phyloP scores from a whole-genome alignment of 2,113 vertebrate genomes.

The Nicator chloris region DNA sequence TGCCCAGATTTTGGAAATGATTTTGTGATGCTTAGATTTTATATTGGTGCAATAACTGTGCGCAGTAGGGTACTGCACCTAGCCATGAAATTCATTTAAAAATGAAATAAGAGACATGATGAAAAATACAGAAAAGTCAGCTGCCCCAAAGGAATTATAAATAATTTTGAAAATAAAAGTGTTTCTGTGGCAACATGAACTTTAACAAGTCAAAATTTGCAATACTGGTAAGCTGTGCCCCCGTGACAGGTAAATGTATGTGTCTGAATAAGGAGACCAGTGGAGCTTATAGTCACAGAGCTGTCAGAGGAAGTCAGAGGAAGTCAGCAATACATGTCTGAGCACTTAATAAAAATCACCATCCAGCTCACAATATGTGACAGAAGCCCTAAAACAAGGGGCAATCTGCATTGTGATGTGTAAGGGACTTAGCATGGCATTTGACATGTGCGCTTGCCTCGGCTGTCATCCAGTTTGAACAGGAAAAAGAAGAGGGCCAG shows the following conservation, averaged over 20 bases:
- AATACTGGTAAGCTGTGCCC: not conserved
- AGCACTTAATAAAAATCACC: not conserved
- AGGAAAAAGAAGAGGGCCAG: not conserved
- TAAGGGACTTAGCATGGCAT: not conserved
- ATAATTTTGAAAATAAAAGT: constrained; percentile 36
- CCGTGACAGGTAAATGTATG: not conserved
- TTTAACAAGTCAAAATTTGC: constrained; percentile 15
- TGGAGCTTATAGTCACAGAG: not conserved
- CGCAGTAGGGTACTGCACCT: constrained; percentile 38
- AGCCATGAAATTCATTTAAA: constrained; percentile 37
- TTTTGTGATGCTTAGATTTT: constrained; percentile 42
- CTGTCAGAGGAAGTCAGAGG: not conserved
- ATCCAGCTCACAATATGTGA: not conserved
- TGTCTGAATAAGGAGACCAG: not conserved
- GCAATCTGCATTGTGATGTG: not conserved
- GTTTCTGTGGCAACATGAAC: constrained; percentile 21
- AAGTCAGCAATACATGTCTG: not conserved
- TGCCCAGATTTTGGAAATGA: constrained; percentile 15
- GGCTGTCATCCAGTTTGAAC: not conserved
- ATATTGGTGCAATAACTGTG: constrained; percentile 59
- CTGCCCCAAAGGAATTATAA: constrained; percentile 10
- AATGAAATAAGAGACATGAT: constrained; percentile 31
- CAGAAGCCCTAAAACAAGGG: not conserved
- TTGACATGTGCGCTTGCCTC: not conserved
- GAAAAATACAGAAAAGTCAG: constrained; percentile 32